These are phyloP conservation scores for Drosophila monieri DNA, from an alignment of 2,888 invertebrate genomes.

Conservation along the genomic window DNA sequence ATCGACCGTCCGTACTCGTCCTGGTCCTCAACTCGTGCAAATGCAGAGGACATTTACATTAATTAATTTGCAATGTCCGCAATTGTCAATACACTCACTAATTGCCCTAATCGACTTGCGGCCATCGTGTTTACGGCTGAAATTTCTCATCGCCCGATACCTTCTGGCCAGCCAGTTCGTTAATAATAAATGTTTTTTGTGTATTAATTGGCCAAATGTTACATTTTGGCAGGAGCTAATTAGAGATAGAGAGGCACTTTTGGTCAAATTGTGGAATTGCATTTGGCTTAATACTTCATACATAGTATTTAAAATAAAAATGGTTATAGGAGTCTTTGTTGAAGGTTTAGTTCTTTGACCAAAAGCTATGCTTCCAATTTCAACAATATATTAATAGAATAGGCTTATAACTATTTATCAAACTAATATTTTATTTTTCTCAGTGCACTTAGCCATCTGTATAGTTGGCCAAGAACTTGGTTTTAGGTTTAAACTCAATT, in stretches of 20 bases:
- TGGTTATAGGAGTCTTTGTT: no score
- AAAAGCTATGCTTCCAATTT: no score
- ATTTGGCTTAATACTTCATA: background rate
- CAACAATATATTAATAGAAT: no score
- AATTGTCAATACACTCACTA: conserved; percentile 56
- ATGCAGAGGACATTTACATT: conserved; percentile 45
- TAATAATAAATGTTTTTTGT: conserved; percentile 58
- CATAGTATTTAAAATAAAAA: no score
- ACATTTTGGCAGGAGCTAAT: conserved; percentile 38
- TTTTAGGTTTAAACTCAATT: conserved; percentile 19
- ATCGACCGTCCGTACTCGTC: background rate
- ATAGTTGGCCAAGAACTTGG: background rate
- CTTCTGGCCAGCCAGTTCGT: conserved; percentile 18
- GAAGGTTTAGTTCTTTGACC: no score
- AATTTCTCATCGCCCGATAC: background rate
- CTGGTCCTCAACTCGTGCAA: conserved; percentile 21
- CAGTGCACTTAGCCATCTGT: background rate
- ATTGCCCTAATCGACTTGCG: conserved; percentile 70
- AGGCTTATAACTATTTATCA: no score
- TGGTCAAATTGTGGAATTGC: background rate
- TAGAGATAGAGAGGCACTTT: conserved; percentile 4
- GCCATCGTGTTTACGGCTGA: conserved; percentile 31
- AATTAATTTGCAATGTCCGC: conserved; percentile 64
- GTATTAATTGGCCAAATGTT: conserved; percentile 35
- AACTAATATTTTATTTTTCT: background rate